phyloP scores from a whole-genome alignment of 2,797 vertebrate species.

The Antennarius maculatus region DNA sequence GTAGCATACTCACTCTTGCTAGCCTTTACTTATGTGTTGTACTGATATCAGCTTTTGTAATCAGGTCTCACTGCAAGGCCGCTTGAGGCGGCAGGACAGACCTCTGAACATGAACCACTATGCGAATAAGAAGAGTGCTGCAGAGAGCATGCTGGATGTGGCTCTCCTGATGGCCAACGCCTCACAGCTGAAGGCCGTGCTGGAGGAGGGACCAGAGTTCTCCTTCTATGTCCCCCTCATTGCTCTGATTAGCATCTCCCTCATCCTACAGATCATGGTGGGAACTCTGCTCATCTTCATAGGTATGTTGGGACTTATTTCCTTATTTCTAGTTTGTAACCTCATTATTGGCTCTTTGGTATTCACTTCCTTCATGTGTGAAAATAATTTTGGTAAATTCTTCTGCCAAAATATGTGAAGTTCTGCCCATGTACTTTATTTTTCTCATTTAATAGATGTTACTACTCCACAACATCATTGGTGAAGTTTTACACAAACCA shows the following conservation, averaged over 20 bases:
- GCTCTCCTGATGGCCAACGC: slow-evolving; percentile 98
- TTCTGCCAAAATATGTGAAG: neutral
- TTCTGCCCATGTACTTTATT: no score
- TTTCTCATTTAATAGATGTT: no score
- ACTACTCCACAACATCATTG: no score
- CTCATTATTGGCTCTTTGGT: neutral
- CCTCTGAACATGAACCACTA: slow-evolving; percentile 95
- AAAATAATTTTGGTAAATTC: no score
- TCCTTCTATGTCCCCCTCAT: slow-evolving; percentile 88
- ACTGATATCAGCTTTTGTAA: slow-evolving; percentile 37
- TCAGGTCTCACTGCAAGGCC: slow-evolving; percentile 33
- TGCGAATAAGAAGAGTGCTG: slow-evolving; percentile 96
- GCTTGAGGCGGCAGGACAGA: neutral
- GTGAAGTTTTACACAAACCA: no score
- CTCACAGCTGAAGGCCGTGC: slow-evolving; percentile 93
- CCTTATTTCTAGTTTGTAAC: neutral
- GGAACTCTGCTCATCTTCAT: slow-evolving; percentile 96
- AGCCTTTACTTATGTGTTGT: neutral
- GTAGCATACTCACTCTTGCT: neutral
- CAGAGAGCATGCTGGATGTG: slow-evolving; percentile 97
- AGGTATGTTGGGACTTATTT: slow-evolving; percentile 76
- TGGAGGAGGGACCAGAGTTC: slow-evolving; percentile 87
- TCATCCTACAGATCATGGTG: slow-evolving; percentile 89
- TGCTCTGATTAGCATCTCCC: slow-evolving; percentile 90
- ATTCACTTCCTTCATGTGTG: no score